Percentiles rank a stretch among this genome's conserved stretches.
Evolutionary conservation across 2,888 invertebrate species (phyloP).

Genomic region (Macroteleia sp.): DNA sequence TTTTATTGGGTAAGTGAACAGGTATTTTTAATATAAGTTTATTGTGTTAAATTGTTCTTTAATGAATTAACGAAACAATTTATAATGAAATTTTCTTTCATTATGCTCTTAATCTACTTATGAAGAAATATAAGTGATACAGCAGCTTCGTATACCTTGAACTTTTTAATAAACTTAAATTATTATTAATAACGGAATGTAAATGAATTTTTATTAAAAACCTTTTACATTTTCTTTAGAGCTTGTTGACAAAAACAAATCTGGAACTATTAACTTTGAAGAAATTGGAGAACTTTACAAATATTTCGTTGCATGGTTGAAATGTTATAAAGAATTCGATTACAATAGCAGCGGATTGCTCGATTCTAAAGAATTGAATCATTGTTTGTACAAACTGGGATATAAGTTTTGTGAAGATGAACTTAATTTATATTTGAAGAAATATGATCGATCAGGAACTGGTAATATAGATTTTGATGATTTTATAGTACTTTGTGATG

Average conservation of each 20-base stretch:
- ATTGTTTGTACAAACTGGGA: slow-evolving; percentile 96
- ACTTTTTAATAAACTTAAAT: no score
- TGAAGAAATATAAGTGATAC: no score
- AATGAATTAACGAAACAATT: no score
- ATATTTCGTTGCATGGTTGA: slow-evolving; percentile 99
- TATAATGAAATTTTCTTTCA: no score
- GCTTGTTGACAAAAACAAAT: slow-evolving; percentile 91
- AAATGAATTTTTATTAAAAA: no score
- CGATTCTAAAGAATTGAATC: slow-evolving; percentile 93
- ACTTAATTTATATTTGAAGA: slow-evolving; percentile 91
- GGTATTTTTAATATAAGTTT: no score
- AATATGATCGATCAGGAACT: slow-evolving; percentile 95
- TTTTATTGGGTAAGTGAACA: no score
- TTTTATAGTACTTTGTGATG: slow-evolving; percentile 97
- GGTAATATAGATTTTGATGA: slow-evolving; percentile 98
- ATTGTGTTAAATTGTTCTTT: no score
- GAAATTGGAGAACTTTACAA: slow-evolving; percentile 99
- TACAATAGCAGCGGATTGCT: slow-evolving; percentile 96
- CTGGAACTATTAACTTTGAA: slow-evolving; percentile 95
- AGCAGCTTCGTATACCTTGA: no score
- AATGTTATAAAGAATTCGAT: slow-evolving; percentile 97
- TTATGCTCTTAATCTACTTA: no score
- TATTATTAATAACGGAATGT: no score
- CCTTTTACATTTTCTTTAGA: no score
- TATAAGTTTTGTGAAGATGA: slow-evolving; percentile 93